A percentile compares a stretch with the other conserved stretches of the same genome.
Evolutionary conservation across 2,113 vertebrate species (phyloP).

Genomic region (Lagopus muta): DNA sequence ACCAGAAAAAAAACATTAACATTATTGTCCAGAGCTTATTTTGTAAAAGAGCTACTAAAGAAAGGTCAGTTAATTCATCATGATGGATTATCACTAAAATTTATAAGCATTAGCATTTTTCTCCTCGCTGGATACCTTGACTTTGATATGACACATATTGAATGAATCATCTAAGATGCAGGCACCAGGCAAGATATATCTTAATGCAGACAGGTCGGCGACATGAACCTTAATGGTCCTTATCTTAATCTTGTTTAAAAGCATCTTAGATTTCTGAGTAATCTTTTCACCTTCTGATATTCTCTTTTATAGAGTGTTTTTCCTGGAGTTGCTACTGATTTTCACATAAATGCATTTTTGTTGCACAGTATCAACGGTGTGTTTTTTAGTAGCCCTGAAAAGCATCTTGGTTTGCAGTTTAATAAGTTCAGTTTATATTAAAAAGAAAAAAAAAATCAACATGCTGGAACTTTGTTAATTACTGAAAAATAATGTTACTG

Average conservation of each 20-base stretch:
- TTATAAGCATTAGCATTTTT: constrained; percentile 79
- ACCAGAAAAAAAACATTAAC: background rate
- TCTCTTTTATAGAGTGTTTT: constrained; percentile 79
- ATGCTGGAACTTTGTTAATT: background rate
- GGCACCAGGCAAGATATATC: constrained; percentile 84
- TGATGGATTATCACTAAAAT: constrained; percentile 76
- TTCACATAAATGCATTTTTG: constrained; percentile 65
- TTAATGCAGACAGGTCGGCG: constrained; percentile 90
- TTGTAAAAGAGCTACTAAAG: constrained; percentile 41
- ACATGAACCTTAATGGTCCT: constrained; percentile 90
- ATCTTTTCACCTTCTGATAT: constrained; percentile 86
- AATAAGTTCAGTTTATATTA: background rate
- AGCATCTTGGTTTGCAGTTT: background rate
- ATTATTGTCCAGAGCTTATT: constrained; percentile 7
- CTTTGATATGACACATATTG: constrained; percentile 87
- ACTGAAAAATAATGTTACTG: background rate
- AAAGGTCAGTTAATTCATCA: constrained; percentile 75
- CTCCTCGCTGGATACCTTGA: constrained; percentile 76
- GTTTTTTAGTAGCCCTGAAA: background rate
- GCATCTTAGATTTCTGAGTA: constrained; percentile 87
- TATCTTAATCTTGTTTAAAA: constrained; percentile 95
- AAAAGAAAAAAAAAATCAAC: background rate
- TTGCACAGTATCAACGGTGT: background rate
- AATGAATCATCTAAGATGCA: constrained; percentile 78
- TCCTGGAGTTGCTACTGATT: constrained; percentile 66